Conservation (phyloP, 1,140 invertebrate species). For the Pristionchus pacificus region DNA sequence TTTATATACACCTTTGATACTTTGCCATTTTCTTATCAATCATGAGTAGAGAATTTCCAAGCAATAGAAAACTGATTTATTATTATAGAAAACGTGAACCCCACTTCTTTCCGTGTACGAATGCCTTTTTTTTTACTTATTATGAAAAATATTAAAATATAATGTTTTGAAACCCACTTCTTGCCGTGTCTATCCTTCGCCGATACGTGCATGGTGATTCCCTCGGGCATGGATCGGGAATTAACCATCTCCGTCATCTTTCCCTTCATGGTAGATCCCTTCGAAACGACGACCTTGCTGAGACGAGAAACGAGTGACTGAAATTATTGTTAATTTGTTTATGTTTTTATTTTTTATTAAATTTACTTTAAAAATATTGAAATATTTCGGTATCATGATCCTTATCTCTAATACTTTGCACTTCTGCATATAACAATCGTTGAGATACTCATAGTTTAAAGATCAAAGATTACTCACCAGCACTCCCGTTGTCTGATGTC, state of each 20-base stretch:
- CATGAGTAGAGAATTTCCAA: too few relatives aligned
- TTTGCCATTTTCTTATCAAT: too few relatives aligned
- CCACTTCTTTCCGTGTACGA: too few relatives aligned
- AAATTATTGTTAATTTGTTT: conserved; percentile 8
- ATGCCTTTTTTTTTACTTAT: too few relatives aligned
- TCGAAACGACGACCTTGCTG: not conserved
- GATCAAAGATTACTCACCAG: conserved; percentile 34
- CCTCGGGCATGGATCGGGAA: not conserved
- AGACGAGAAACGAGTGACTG: conserved; percentile 7
- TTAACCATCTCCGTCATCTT: not conserved
- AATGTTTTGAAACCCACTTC: not conserved
- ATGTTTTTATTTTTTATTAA: not conserved
- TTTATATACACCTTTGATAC: too few relatives aligned
- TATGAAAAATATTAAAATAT: too few relatives aligned
- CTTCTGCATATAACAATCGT: too few relatives aligned
- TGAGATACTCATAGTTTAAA: not conserved
- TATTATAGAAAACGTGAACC: too few relatives aligned
- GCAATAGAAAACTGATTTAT: too few relatives aligned
- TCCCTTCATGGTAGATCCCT: not conserved
- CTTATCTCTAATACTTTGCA: too few relatives aligned
- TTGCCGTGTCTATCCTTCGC: not conserved
- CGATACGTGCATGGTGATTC: not conserved
- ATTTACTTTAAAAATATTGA: too few relatives aligned
- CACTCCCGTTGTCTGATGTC: conserved; percentile 20
- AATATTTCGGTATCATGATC: too few relatives aligned